phyloP scores from a whole-genome alignment of 2,113 vertebrate genomes.

The Loxodonta africana region DNA sequence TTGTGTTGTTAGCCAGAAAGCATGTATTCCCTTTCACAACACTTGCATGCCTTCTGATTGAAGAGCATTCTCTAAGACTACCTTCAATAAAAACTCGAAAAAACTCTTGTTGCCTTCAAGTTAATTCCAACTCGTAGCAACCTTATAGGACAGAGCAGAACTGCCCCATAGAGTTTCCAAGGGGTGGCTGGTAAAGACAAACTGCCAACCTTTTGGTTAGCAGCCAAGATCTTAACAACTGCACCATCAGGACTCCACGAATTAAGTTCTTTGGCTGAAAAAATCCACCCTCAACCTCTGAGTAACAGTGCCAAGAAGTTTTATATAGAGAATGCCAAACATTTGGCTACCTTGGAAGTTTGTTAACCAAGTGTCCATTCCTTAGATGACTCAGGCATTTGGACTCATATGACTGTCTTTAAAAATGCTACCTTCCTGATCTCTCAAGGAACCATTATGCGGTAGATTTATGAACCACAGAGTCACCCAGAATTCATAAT shows the following conservation, averaged over 20 bases:
- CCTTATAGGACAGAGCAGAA: too few species aligned
- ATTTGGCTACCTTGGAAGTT: conserved; percentile 36
- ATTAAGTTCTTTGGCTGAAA: neutral
- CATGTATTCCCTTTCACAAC: neutral
- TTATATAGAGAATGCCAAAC: neutral
- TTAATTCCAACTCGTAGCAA: too few species aligned
- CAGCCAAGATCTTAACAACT: too few species aligned
- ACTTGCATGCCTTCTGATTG: neutral
- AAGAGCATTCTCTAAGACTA: neutral
- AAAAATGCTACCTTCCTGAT: conserved; percentile 39
- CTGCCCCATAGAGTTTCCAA: too few species aligned
- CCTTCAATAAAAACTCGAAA: neutral
- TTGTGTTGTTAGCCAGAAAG: neutral
- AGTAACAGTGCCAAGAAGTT: neutral
- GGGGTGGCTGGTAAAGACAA: too few species aligned
- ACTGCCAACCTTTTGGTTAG: too few species aligned
- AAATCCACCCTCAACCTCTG: conserved; percentile 21
- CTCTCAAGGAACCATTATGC: conserved; percentile 50
- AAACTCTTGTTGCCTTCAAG: too few species aligned
- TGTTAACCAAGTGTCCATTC: conserved; percentile 28
- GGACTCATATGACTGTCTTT: neutral
- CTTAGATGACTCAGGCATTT: conserved; percentile 4
- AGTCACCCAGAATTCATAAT: conserved; percentile 53
- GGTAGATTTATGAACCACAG: conserved; percentile 30
- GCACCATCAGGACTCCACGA: neutral